phyloP scores from a whole-genome alignment of 2,888 invertebrate genomes.

The Nasonia oneida region DNA sequence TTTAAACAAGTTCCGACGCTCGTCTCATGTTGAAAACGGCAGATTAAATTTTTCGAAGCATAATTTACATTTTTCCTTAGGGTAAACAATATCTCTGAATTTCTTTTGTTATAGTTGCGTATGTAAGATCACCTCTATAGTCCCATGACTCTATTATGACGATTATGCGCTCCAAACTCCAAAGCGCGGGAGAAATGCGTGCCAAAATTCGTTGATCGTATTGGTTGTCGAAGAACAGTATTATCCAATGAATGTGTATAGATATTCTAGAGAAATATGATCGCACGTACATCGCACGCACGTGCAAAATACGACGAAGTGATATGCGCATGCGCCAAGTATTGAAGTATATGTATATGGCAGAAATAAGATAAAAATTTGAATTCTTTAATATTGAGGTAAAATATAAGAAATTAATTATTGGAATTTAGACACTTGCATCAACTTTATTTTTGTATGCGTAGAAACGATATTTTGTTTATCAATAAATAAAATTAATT shows the following conservation, averaged over 20 bases:
- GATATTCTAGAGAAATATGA: background rate
- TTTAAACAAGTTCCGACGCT: background rate
- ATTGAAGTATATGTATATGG: background rate
- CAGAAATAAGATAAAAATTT: background rate
- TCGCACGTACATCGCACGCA: background rate
- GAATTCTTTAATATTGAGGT: background rate
- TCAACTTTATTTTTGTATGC: background rate
- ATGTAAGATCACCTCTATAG: background rate
- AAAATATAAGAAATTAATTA: background rate
- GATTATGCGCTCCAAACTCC: background rate
- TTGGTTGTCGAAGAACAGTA: background rate
- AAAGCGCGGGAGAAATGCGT: slow-evolving; percentile 17
- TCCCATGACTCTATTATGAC: background rate
- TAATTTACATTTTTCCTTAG: background rate
- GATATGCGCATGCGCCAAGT: background rate
- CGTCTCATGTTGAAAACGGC: background rate
- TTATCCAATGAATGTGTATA: background rate
- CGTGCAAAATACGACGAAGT: background rate
- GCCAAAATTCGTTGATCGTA: background rate
- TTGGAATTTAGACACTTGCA: background rate
- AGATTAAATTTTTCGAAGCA: background rate
- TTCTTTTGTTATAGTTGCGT: background rate
- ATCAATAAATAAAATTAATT: background rate
- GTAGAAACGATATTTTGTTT: background rate
- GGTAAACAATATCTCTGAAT: background rate